Conservation (phyloP, 2,888 invertebrate genomes). For the Cheilosia grossa region DNA sequence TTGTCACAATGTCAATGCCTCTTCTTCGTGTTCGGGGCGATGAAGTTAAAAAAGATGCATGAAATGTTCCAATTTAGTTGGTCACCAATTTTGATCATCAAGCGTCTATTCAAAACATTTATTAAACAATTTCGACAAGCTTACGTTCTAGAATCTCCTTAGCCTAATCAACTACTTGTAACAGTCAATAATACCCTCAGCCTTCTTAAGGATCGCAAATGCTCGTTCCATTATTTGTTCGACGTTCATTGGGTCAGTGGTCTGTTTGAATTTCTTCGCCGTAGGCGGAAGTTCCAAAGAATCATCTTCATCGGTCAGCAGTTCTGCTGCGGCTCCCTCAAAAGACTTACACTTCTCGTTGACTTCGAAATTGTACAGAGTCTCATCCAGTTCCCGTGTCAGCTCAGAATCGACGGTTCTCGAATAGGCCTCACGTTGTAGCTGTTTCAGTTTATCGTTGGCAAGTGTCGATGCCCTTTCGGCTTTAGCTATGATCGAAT, state of each 20-base stretch:
- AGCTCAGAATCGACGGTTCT: slow-evolving; percentile 55
- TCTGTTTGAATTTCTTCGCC: slow-evolving; percentile 56
- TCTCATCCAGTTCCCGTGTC: slow-evolving; percentile 75
- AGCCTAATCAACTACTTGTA: slow-evolving; percentile 36
- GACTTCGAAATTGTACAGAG: slow-evolving; percentile 77
- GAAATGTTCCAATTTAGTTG: not conserved
- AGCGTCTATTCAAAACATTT: slow-evolving; percentile 16
- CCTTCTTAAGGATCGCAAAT: slow-evolving; percentile 73
- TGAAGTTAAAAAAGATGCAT: no score
- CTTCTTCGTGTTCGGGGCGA: no score
- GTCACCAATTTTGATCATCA: not conserved
- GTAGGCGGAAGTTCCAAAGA: slow-evolving; percentile 46
- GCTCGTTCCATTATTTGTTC: slow-evolving; percentile 76
- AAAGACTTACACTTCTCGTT: slow-evolving; percentile 76
- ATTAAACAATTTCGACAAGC: slow-evolving; percentile 16
- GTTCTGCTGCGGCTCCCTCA: slow-evolving; percentile 10
- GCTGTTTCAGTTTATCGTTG: slow-evolving; percentile 65
- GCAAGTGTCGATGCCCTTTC: slow-evolving; percentile 73
- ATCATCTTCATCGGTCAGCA: slow-evolving; percentile 61
- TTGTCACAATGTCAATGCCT: no score
- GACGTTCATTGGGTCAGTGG: slow-evolving; percentile 44
- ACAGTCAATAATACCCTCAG: slow-evolving; percentile 76
- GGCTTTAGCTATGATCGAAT: slow-evolving; percentile 75
- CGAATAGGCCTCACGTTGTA: slow-evolving; percentile 50
- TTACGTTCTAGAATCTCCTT: slow-evolving; percentile 27